phyloP scores from a whole-genome alignment of 1,140 invertebrate species.

The Ips typographus region DNA sequence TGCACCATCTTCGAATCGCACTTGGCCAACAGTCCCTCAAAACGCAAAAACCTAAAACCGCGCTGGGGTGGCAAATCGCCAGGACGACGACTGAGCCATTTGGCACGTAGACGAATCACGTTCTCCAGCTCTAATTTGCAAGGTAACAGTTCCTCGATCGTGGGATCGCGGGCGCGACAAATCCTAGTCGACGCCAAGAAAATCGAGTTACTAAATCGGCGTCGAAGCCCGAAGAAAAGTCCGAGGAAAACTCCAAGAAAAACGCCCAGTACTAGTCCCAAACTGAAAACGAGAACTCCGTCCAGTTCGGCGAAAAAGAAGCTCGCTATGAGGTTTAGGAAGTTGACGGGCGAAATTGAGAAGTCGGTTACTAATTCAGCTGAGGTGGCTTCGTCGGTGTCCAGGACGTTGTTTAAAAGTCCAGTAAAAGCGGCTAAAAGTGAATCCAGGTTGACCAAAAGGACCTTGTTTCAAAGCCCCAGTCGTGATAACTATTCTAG shows the following conservation, averaged over 20 bases:
- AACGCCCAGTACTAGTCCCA: conserved; percentile 48
- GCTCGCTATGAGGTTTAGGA: conserved; percentile 52
- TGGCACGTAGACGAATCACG: conserved; percentile 63
- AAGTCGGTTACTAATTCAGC: conserved; percentile 21
- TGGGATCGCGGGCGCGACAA: conserved; percentile 44
- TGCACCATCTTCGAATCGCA: conserved; percentile 61
- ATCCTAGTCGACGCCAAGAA: conserved; percentile 49
- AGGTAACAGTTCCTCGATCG: conserved; percentile 29
- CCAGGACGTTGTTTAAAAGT: conserved; percentile 59
- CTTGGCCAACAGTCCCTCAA: conserved; percentile 55
- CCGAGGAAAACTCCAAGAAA: conserved; percentile 53
- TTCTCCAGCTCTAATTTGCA: conserved; percentile 61
- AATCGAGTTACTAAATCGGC: conserved; percentile 47
- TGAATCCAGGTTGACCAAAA: no score
- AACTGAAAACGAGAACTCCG: conserved; percentile 45
- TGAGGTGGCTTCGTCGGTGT: not conserved
- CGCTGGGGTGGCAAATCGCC: conserved; percentile 64
- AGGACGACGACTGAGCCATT: conserved; percentile 65
- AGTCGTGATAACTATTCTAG: no score
- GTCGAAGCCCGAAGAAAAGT: conserved; percentile 55
- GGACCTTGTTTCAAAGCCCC: no score
- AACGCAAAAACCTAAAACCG: conserved; percentile 56
- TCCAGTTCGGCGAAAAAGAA: conserved; percentile 57
- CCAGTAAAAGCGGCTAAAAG: no score
- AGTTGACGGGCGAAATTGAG: conserved; percentile 43